phyloP scores from a whole-genome alignment of 2,888 invertebrate genomes.

The Tipula unca region DNA sequence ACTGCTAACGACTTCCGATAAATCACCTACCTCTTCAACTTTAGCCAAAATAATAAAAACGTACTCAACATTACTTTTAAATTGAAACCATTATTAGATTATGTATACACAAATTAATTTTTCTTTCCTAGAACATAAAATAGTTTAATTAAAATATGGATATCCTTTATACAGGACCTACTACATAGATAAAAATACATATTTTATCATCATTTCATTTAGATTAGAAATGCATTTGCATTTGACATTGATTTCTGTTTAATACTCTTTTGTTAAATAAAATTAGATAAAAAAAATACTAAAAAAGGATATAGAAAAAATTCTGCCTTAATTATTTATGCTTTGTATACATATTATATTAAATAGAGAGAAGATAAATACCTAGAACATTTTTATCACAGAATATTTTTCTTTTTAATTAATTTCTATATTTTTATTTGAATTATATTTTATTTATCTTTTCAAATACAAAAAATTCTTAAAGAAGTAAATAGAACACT shows the following conservation, averaged over 20 bases:
- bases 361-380: background rate
- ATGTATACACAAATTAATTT: background rate
- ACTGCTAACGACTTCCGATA: background rate
- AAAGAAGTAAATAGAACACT: background rate
- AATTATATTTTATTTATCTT: background rate
- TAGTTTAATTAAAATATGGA: background rate
- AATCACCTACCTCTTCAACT: background rate
- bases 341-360: background rate
- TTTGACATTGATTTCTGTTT: background rate
- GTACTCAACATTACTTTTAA: background rate
- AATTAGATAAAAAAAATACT: background rate
- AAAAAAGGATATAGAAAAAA: background rate
- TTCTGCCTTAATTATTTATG: background rate
- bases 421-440: background rate
- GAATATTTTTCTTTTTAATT: background rate
- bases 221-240: background rate
- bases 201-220: background rate
- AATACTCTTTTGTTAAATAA: background rate
- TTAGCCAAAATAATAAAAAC: background rate
- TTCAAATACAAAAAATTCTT: background rate
- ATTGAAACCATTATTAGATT: background rate
- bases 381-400: background rate
- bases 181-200: background rate
- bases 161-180: background rate
- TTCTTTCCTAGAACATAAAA: background rate